These are phyloP conservation scores for Drosophila busckii DNA, from an alignment of 1,140 invertebrate species.

Conservation along the genomic window DNA sequence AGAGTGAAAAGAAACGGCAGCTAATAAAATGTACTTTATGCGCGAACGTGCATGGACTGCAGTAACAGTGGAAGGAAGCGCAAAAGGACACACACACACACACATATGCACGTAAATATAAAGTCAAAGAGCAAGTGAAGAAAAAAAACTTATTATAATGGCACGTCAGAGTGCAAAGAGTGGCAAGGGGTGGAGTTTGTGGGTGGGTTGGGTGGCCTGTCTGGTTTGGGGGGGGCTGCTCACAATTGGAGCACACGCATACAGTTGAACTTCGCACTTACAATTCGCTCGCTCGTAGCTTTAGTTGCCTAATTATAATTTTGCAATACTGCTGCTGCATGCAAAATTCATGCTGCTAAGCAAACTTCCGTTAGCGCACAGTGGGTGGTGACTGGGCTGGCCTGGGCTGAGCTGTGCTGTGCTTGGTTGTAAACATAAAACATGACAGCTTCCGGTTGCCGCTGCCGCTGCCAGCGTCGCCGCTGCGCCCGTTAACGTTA, in stretches of 20 bases:
- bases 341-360: slow-evolving; percentile 75
- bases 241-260: too few species aligned
- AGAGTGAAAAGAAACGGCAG: slow-evolving; percentile 40
- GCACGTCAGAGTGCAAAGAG: neutral
- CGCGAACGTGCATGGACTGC: slow-evolving; percentile 62
- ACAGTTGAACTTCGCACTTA: too few species aligned
- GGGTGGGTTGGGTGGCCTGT: too few species aligned
- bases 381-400: too few species aligned
- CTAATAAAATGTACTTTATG: slow-evolving; percentile 76
- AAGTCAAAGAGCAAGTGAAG: too few species aligned
- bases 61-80: slow-evolving; percentile 1
- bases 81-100: neutral
- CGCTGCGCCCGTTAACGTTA: slow-evolving; percentile 36
- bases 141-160: too few species aligned
- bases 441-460: slow-evolving; percentile 57
- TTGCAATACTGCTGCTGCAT: slow-evolving; percentile 70
- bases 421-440: slow-evolving; percentile 54
- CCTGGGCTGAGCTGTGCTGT: neutral
- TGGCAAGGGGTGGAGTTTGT: too few species aligned
- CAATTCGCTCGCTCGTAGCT: slow-evolving; percentile 23
- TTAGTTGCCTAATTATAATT: slow-evolving; percentile 70
- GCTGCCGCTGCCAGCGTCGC: neutral
- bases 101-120: too few species aligned
- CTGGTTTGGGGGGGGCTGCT: too few species aligned
- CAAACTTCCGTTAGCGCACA: too few species aligned